Percentiles rank a stretch among this genome's conserved stretches.
These are phyloP conservation scores for Danionella cerebrum DNA, from an alignment of 2,113 vertebrate species.

Conservation along the genomic window DNA sequence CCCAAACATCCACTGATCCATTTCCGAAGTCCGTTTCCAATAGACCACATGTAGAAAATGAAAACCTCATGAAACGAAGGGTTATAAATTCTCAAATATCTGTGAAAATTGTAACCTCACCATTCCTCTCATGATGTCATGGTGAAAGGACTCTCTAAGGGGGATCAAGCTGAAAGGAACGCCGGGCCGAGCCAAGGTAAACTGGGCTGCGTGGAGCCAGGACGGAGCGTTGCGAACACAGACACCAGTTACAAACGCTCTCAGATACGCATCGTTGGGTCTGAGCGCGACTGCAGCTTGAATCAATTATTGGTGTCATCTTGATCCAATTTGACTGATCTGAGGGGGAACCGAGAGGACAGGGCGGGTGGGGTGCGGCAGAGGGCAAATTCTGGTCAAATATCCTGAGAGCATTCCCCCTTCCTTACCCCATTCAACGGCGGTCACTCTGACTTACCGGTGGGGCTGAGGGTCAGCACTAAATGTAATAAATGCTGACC, in stretches of 20 bases:
- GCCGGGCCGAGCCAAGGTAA: conserved; percentile 93
- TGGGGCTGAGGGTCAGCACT: conserved; percentile 2
- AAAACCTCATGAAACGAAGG: conserved; percentile 37
- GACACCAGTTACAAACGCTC: conserved; percentile 79
- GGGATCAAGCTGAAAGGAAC: conserved; percentile 91
- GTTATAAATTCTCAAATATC: conserved; percentile 62
- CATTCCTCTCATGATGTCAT: conserved; percentile 88
- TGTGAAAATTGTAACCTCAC: conserved; percentile 67
- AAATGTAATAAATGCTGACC: conserved; percentile 2
- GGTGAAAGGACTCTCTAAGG: conserved; percentile 79
- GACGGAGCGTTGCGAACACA: conserved; percentile 86
- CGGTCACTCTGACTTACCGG: conserved; percentile 21
- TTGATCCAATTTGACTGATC: conserved; percentile 99
- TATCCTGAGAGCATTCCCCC: conserved; percentile 69
- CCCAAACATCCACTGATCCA: not conserved
- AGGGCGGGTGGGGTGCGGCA: conserved; percentile 56
- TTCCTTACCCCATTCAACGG: not conserved
- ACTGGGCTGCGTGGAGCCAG: conserved; percentile 70
- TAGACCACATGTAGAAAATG: not conserved
- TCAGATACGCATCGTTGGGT: conserved; percentile 97
- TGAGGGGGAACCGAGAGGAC: conserved; percentile 74
- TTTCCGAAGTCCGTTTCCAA: not conserved
- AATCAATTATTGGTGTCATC: conserved; percentile 99
- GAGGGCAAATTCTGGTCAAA: conserved; percentile 91
- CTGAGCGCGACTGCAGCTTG: conserved; percentile 89